Conservation (phyloP, 1,140 invertebrate species). For the Anastrepha ludens region DNA sequence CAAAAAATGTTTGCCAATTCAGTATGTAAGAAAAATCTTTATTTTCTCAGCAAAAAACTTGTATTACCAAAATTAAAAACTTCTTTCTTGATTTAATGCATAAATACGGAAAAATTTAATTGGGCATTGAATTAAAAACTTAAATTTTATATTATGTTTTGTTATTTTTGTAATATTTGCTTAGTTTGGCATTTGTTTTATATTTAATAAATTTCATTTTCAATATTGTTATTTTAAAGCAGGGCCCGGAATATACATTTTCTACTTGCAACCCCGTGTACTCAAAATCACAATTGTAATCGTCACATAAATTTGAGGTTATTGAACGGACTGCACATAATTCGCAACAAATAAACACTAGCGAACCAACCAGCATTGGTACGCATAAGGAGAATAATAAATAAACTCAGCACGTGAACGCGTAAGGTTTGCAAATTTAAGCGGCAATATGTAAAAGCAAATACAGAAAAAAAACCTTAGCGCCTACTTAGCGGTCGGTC, state of each 20-base stretch:
- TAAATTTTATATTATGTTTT: no score
- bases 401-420: constrained; percentile 33
- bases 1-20: no score
- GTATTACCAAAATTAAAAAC: no score
- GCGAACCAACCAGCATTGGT: neutral
- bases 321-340: constrained; percentile 13
- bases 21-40: no score
- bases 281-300: neutral
- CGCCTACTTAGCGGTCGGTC: neutral
- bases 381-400: neutral
- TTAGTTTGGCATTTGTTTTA: no score
- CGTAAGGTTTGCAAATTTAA: neutral
- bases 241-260: neutral
- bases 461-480: neutral
- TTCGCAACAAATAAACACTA: neutral
- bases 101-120: no score
- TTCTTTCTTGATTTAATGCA: no score
- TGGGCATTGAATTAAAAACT: no score
- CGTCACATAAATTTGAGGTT: neutral
- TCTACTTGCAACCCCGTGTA: neutral
- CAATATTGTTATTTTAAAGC: no score
- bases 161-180: no score
- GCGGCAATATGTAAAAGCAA: neutral
- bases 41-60: no score
- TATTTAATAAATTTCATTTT: no score